phyloP scores from a whole-genome alignment of 2,888 invertebrate species.

The Drosophila nr. perissopoda region DNA sequence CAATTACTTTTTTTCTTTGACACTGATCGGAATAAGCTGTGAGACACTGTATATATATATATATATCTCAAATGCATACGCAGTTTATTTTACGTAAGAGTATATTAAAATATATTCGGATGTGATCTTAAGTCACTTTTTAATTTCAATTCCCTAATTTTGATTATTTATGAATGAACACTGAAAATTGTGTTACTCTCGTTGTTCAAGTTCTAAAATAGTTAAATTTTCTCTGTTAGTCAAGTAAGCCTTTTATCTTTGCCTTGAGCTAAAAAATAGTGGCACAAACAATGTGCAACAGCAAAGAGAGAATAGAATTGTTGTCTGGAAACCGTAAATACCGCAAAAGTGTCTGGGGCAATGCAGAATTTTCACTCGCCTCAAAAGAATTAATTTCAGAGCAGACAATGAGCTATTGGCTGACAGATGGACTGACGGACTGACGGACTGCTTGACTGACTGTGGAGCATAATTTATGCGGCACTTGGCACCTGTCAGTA shows the following conservation, averaged over 20 bases:
- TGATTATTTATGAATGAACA: no score
- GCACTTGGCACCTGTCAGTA: constrained; percentile 53
- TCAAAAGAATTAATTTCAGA: constrained; percentile 51
- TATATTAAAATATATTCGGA: neutral
- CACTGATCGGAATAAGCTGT: no score
- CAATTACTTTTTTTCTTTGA: no score
- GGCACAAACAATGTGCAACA: constrained; percentile 15
- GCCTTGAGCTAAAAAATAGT: constrained; percentile 17
- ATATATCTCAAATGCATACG: neutral
- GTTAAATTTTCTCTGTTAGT: neutral
- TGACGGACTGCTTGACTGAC: constrained; percentile 12
- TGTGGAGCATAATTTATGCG: constrained; percentile 53
- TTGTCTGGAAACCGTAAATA: constrained; percentile 35
- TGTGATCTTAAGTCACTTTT: neutral
- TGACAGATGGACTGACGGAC: constrained; percentile 33
- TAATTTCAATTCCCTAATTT: neutral
- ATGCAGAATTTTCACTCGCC: constrained; percentile 41
- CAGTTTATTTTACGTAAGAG: neutral
- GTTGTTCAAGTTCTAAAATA: neutral
- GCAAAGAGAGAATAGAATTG: constrained; percentile 26
- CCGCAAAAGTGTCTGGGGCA: constrained; percentile 42
- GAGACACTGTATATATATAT: no score
- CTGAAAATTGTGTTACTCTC: no score
- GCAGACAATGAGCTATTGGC: constrained; percentile 50
- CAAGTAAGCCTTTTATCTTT: constrained; percentile 1